phyloP scores from a whole-genome alignment of 2,888 invertebrate genomes.

The Drosophila neonasuta region DNA sequence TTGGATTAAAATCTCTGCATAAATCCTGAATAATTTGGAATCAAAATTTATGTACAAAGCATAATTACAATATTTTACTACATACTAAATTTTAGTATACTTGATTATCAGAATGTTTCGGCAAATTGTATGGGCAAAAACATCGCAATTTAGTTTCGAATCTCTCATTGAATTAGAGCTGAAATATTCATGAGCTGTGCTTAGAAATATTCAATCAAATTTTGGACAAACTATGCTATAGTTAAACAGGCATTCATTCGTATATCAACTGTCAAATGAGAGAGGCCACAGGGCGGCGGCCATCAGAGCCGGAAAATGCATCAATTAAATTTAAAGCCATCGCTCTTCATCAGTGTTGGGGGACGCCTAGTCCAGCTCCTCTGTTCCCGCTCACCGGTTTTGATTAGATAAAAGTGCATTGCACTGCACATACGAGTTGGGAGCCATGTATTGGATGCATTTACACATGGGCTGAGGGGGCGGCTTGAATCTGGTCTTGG shows the following conservation, averaged over 20 bases:
- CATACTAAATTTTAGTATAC: not conserved
- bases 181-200: constrained; percentile 7
- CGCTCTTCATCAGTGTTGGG: constrained; percentile 33
- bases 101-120: not conserved
- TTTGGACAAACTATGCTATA: constrained; percentile 24
- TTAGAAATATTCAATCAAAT: constrained; percentile 46
- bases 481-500: constrained; percentile 8
- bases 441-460: constrained; percentile 40
- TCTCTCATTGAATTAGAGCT: not conserved
- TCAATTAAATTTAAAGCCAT: constrained; percentile 67
- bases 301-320: constrained; percentile 52
- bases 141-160: not conserved
- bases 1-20: too few species aligned
- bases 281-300: constrained; percentile 32
- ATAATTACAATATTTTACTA: not conserved
- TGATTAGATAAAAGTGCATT: constrained; percentile 74
- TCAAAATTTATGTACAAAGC: too few species aligned
- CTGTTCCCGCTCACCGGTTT: constrained; percentile 10
- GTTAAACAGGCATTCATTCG: constrained; percentile 36
- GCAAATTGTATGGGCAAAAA: not conserved
- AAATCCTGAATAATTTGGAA: not conserved
- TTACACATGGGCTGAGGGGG: constrained; percentile 22
- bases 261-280: constrained; percentile 36
- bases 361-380: not conserved
- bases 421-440: constrained; percentile 46